These are phyloP conservation scores for Kryptopterus vitreolus DNA, from an alignment of 2,797 vertebrate genomes.

Conservation along the genomic window DNA sequence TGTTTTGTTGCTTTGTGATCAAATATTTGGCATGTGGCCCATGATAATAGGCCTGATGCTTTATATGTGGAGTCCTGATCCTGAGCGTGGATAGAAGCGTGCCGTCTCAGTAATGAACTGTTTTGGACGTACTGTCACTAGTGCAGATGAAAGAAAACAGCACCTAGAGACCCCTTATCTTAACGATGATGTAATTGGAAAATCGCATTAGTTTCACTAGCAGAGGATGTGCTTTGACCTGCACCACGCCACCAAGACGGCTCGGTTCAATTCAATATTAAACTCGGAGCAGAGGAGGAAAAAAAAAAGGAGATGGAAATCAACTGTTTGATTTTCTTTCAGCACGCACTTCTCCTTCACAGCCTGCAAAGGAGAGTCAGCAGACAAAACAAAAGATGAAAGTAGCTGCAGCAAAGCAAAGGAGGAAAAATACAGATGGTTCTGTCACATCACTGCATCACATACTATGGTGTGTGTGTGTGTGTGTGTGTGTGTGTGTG, in stretches of 20 bases:
- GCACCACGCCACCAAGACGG: not conserved
- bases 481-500: too few species aligned
- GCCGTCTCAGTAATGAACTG: not conserved
- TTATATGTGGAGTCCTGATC: conserved; percentile 9
- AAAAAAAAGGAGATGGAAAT: not conserved
- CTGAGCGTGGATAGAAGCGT: not conserved
- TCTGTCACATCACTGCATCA: not conserved
- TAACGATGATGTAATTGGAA: not conserved
- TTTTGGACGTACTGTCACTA: not conserved
- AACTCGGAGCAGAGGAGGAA: not conserved
- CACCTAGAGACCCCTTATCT: not conserved
- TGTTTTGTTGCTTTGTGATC: conserved; percentile 2
- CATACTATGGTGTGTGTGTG: not conserved
- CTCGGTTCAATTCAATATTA: not conserved
- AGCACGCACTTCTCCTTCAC: not conserved
- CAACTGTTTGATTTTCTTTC: not conserved
- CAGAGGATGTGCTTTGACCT: not conserved
- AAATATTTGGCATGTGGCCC: conserved; percentile 19
- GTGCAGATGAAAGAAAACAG: not conserved
- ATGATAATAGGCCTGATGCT: conserved; percentile 2
- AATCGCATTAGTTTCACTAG: not conserved
- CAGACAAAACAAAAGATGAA: conserved; percentile 15
- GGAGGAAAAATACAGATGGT: not conserved
- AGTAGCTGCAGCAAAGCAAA: not conserved
- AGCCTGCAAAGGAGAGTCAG: not conserved